Base-by-base conservation (phyloP, 2,888 invertebrate genomes). In the Torymus aiolomorphi region DNA sequence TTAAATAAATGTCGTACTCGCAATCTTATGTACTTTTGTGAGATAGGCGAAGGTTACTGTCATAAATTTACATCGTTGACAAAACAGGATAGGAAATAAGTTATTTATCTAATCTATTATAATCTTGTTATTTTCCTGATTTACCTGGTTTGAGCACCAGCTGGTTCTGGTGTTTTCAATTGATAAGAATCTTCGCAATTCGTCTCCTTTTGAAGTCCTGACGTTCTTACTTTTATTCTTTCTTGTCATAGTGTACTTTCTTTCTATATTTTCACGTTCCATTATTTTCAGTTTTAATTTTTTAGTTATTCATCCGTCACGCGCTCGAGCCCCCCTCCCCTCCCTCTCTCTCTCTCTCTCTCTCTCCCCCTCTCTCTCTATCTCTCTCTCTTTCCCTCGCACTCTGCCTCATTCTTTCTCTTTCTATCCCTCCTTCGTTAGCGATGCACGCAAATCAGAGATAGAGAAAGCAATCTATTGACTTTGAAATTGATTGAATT, bases 401-500 rank as follows among this genome's bases (percentile, higher is more conserved):
- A 18, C 31, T 2, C 56, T 14, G 31, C 52, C 79, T 52, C 20
- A 61, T 63, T 31, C 59, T 82, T 80, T 67, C 71, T 72, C 82
- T 82, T 73, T 78, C 80, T 13, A 10, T 69, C 52, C 31, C 16
- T 66, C 66, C 31, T 66, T 66, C 66, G 59, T 52, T 51, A 51
- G 18, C 10, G 57, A 76, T 73, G 65, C 59, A 51, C 76, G 57
- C 57, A 80, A 77, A 80, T 76, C 69, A 69, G 56, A 65, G 65
- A 70, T 70, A 76, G 76, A 76, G 80, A 80, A 76, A 73, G 65
- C 70, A 77, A 73, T 80, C 73, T 77, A 80, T 73, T 80, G 73
- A 80, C 76, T 73, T 70, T 80, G 63, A 72, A 77, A 80, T 74
- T 72, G 76, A 80, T 77, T 80, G 80, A 80, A 80, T 80, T 80